Conservation (phyloP, 1,140 invertebrate genomes). For the Pseudomyrmex concolor region DNA sequence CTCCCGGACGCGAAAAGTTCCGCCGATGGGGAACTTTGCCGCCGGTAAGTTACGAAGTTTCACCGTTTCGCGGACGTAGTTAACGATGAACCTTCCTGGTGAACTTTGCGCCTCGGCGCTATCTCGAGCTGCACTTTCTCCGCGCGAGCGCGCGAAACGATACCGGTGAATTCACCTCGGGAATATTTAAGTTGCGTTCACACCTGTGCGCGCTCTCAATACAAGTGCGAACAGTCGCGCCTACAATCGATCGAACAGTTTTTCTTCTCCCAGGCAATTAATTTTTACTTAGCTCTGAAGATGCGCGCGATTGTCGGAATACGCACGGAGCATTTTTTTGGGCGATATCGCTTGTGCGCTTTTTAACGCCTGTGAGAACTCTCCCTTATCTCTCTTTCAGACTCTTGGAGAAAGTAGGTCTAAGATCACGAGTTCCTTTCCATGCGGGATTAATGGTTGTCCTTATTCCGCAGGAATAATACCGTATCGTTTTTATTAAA, state of each 20-base stretch:
- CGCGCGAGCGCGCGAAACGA: not conserved
- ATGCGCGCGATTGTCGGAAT: too few species aligned
- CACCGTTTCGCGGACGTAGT: constrained; percentile 46
- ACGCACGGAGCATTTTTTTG: not conserved
- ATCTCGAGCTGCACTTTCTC: constrained; percentile 51
- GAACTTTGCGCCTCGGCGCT: constrained; percentile 42
- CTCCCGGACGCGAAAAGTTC: constrained; percentile 54
- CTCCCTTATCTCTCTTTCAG: constrained; percentile 29
- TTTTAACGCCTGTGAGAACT: not conserved
- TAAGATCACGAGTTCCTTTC: constrained; percentile 39
- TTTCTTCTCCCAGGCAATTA: too few species aligned
- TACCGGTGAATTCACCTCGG: not conserved
- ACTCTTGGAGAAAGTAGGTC: constrained; percentile 39
- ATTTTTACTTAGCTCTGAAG: too few species aligned
- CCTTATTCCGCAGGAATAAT: not conserved
- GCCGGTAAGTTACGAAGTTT: constrained; percentile 52
- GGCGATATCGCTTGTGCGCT: not conserved
- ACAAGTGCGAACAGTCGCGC: not conserved
- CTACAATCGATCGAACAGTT: too few species aligned
- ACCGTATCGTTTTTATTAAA: not conserved
- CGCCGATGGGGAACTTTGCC: constrained; percentile 48
- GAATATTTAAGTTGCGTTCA: constrained; percentile 48
- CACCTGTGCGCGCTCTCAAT: not conserved
- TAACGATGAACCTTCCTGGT: constrained; percentile 50
- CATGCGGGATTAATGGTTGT: constrained; percentile 11